Evolutionary conservation across 2,113 vertebrate genomes (phyloP), one percentile per base, ranked within the genome.

Genomic region (Pogona vitticeps): DNA sequence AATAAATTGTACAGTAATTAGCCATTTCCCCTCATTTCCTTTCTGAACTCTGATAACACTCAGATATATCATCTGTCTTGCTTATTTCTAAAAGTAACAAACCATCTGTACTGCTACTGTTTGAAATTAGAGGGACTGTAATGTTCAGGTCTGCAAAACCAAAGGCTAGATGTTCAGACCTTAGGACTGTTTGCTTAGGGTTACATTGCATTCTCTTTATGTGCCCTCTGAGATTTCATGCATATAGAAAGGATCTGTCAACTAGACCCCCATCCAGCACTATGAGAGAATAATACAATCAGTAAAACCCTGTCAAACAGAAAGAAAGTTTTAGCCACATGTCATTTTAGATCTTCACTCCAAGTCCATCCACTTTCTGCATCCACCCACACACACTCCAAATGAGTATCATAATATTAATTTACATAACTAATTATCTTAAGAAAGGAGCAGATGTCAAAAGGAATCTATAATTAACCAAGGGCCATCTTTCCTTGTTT

Each of bases 1-100:
- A 83, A 36, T 78, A 52, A 91, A 82, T 90, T 86, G 78, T 17
- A 86, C 1, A 76, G 82, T 94, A 90, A 73, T 1, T 85, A 91
- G 0, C 56, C n/a, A 91, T 88, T 87, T 84, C 88, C 76, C 63
- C 78, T 83, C 90, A 87, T 87, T 87, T 87, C 89, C 26, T 70
- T 86, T 94, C 89, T 89, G 71, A 82, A 77, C 73, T 90, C 79
- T 18, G 1, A 0, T 85, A 72, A 92, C 52, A n/a, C 75, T 88
- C 65, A 13, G 72, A 75, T 80, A 85, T 67, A 87, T 87, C 79
- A 82, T 68, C 12, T 10, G 36, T 63, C 80, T 61, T 28, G 40
- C 42, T 81, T 87, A 76, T 59, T 82, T 82, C 68, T 33, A 59
- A 65, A 85, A 77, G 15, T 46, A 58, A 86, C 63, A 7, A 75